Evolutionary conservation across 2,797 vertebrate species (phyloP).

Genomic region (Okamejei kenojei): DNA sequence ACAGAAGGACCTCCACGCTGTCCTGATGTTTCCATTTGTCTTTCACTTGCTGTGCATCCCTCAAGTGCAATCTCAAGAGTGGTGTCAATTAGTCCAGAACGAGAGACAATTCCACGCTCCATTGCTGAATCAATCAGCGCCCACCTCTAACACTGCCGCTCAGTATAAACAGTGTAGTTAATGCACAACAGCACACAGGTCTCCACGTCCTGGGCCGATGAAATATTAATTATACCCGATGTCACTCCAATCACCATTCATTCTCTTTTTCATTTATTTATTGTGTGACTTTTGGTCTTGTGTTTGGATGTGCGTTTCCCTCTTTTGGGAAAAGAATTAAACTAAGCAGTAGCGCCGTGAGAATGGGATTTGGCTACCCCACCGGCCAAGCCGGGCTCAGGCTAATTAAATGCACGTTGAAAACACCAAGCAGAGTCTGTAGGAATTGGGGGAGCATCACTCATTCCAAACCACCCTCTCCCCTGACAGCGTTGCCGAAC

Average conservation of each 20-base stretch:
- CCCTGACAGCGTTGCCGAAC: background rate
- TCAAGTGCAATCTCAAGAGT: background rate
- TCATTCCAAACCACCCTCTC: background rate
- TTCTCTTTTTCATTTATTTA: conserved; percentile 10
- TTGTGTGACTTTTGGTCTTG: background rate
- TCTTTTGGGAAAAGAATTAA: background rate
- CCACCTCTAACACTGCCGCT: background rate
- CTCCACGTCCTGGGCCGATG: background rate
- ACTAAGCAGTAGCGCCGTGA: background rate
- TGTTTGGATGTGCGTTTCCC: background rate
- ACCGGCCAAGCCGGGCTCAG: background rate
- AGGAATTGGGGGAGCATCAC: no score
- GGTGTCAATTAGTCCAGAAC: background rate
- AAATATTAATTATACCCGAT: conserved; percentile 16
- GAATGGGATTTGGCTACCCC: background rate
- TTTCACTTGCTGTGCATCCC: background rate
- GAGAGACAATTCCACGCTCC: background rate
- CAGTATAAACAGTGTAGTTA: background rate
- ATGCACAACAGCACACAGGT: background rate
- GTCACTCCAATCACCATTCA: background rate
- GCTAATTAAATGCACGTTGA: background rate
- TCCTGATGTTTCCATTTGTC: background rate
- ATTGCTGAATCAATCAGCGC: background rate
- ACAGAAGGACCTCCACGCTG: background rate
- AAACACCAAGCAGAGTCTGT: background rate